Conservation (phyloP, 2,888 invertebrate genomes). For the Athetis lepigone region DNA sequence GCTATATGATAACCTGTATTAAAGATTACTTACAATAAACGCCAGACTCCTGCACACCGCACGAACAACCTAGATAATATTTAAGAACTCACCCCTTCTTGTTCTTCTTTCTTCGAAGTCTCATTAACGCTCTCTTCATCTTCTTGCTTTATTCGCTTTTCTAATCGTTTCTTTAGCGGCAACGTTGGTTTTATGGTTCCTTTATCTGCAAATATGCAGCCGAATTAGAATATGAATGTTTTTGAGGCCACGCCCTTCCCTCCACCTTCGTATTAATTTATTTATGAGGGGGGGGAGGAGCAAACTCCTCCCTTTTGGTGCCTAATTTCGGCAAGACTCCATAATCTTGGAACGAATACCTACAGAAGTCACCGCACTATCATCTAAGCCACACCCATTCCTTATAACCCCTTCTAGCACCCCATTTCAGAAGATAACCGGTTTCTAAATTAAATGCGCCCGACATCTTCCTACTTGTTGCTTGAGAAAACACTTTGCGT, state of each 20-base stretch:
- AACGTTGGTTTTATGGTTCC: slow-evolving; percentile 24
- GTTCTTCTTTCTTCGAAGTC: neutral
- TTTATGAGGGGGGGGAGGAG: too few species aligned
- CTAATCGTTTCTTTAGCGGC: slow-evolving; percentile 56
- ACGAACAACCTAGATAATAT: neutral
- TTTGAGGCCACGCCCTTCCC: too few species aligned
- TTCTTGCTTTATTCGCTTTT: slow-evolving; percentile 21
- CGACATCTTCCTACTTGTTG: neutral
- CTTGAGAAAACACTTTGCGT: too few species aligned
- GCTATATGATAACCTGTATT: neutral
- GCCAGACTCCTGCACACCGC: neutral
- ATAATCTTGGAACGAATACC: neutral
- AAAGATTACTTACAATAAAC: neutral
- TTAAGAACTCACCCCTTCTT: slow-evolving; percentile 27
- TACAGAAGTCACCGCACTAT: neutral
- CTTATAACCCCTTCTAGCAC: neutral
- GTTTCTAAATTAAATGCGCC: neutral
- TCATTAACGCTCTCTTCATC: slow-evolving; percentile 3
- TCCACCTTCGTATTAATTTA: neutral
- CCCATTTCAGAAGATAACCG: neutral
- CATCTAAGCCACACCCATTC: neutral
- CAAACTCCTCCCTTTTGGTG: too few species aligned
- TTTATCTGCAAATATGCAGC: slow-evolving; percentile 9
- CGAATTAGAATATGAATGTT: neutral
- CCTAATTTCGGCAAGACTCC: neutral